Conservation (phyloP, 2,797 vertebrate species). For the Chiloscyllium punctatum region DNA sequence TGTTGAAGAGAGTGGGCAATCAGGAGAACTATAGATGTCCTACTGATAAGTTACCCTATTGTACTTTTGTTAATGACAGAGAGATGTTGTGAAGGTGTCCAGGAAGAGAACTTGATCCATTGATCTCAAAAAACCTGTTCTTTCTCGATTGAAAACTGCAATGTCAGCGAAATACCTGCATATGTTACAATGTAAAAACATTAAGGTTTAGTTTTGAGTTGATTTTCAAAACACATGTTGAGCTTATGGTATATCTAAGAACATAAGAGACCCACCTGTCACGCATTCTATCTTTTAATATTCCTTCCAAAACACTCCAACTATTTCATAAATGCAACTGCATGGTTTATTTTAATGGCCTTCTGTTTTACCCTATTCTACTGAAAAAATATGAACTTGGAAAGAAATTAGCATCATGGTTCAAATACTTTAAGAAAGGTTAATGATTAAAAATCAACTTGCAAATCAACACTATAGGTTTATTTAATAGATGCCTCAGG, state of each 20-base stretch:
- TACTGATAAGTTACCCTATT: not conserved
- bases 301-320: not conserved
- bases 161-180: not conserved
- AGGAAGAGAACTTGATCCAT: not conserved
- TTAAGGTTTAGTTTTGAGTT: too few relatives aligned
- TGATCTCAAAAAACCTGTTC: not conserved
- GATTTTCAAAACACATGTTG: not conserved
- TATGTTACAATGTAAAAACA: too few relatives aligned
- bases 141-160: not conserved
- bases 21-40: not conserved
- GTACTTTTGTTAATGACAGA: not conserved
- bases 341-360: not conserved
- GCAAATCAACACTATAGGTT: not conserved
- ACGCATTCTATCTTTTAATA: not conserved
- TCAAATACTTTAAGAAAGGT: not conserved
- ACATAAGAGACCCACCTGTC: not conserved
- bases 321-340: not conserved
- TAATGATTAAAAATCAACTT: not conserved
- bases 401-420: not conserved
- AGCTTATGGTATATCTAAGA: not conserved
- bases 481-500: not conserved
- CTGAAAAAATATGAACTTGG: not conserved
- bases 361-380: not conserved
- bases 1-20: not conserved
- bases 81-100: not conserved